phyloP scores from a whole-genome alignment of 2,888 invertebrate species.

The Andrena dorsata region DNA sequence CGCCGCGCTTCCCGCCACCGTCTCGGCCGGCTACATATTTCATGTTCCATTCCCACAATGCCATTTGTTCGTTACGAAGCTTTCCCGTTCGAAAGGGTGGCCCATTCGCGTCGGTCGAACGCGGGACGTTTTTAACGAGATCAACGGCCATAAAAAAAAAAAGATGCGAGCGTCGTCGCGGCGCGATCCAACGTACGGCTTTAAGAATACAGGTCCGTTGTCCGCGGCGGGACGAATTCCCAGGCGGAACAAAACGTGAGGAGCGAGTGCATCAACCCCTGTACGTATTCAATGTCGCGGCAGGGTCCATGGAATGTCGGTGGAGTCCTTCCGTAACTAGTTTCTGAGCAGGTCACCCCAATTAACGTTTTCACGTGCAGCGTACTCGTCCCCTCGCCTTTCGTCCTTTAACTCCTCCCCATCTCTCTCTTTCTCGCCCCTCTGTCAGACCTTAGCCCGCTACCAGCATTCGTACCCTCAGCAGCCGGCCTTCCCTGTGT shows the following conservation, averaged over 20 bases:
- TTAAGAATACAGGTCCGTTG: constrained; percentile 6
- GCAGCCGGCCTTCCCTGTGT: constrained; percentile 61
- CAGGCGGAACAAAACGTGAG: constrained; percentile 23
- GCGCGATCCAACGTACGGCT: not conserved
- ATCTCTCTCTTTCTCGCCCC: constrained; percentile 35
- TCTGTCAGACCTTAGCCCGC: constrained; percentile 37
- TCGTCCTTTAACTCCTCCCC: constrained; percentile 47
- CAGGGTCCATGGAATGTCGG: constrained; percentile 78
- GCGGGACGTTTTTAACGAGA: constrained; percentile 20
- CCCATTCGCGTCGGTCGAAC: not conserved
- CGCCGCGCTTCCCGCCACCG: constrained; percentile 53
- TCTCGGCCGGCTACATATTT: constrained; percentile 26
- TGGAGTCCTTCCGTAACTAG: constrained; percentile 82
- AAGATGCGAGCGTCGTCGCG: not conserved
- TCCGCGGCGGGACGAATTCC: constrained; percentile 4
- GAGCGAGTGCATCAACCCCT: constrained; percentile 25
- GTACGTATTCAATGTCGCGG: constrained; percentile 53
- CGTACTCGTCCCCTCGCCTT: constrained; percentile 65
- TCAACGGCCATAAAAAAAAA: not conserved
- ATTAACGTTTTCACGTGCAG: constrained; percentile 84
- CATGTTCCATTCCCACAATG: constrained; percentile 14
- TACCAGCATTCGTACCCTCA: constrained; percentile 59
- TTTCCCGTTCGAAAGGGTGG: constrained; percentile 13
- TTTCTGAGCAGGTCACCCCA: constrained; percentile 85
- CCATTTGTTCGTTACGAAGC: constrained; percentile 27